phyloP scores from a whole-genome alignment of 2,888 invertebrate genomes.

The Torymus auratus region DNA sequence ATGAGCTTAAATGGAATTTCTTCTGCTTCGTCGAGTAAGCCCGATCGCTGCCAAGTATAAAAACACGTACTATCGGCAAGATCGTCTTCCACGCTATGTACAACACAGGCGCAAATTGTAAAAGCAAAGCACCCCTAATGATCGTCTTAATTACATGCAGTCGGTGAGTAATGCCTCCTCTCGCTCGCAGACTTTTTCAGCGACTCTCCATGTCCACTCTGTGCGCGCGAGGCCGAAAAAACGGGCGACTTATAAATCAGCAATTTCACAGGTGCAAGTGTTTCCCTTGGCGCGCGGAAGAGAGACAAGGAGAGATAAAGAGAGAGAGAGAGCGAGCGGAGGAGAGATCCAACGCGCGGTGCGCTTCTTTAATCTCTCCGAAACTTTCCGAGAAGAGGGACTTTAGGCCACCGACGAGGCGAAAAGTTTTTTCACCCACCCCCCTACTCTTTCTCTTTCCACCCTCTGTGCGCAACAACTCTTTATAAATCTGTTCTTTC shows the following conservation, averaged over 20 bases:
- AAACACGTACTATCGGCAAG: background rate
- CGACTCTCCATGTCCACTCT: too few relatives aligned
- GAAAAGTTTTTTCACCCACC: conserved; percentile 42
- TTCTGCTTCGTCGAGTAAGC: background rate
- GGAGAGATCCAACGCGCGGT: conserved; percentile 3
- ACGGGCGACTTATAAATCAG: conserved; percentile 46
- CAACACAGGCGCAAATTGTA: background rate
- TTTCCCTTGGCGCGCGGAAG: conserved; percentile 26
- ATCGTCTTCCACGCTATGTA: conserved; percentile 5
- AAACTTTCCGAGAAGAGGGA: conserved; percentile 55
- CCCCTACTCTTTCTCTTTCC: conserved; percentile 7
- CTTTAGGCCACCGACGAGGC: conserved; percentile 47
- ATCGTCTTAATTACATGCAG: conserved; percentile 36
- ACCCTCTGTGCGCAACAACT: conserved; percentile 43
- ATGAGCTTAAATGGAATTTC: background rate
- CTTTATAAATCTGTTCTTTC: conserved; percentile 25
- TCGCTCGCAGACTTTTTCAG: too few relatives aligned
- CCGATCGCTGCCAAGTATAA: background rate
- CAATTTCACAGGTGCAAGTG: conserved; percentile 50
- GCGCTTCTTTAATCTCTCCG: conserved; percentile 54
- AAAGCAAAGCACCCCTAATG: conserved; percentile 8
- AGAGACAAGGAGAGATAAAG: too few relatives aligned
- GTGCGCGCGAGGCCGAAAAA: background rate
- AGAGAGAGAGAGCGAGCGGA: too few relatives aligned
- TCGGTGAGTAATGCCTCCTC: background rate